Evolutionary conservation across 1,140 invertebrate genomes (phyloP), one percentile per base, ranked within the genome.

Genomic region (Asobara japonica): DNA sequence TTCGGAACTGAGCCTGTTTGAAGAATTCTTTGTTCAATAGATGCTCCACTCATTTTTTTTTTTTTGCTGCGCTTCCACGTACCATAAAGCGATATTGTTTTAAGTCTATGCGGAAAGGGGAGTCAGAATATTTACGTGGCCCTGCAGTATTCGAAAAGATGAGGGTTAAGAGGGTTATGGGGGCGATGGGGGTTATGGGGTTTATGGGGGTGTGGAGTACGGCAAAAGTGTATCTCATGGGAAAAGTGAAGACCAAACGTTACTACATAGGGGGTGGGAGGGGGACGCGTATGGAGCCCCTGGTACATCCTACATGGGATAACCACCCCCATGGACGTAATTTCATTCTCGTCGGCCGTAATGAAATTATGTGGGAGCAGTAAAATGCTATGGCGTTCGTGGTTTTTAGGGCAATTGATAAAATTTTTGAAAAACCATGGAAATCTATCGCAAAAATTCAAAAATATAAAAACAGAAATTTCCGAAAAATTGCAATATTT

Each of bases 111-210:
- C 7, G 45, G 45, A 51, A 20, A 51, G 16, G 45, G n/a, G 51
- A 29, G 18, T 69, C 45, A 38, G 76, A 76, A 78, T 78, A 78
- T 75, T 75, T 77, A 70, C 60, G 20, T 22, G 45, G 31, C 41
- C 25, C 41, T 68, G 48, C 33, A 69, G 36, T 36, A 69, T 33
- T 61, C 5, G 18, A 51, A 51, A 51, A 51, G 45, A 51, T 51
- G 45, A 51, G 45, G 45, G 45, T 51, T 51, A 51, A 51, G 45
- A 51, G 45, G 45, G 45, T 51, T 51, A 36, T 36, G 31, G 11
- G 31, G 31, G 31, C 11, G 31, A 11, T 5, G 11, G 31, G 31
- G 5, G 31, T 36, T 36, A 36, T 36, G 31, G 11, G 31, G 31
- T 36, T 6, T 36, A 51, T 20, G 18, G n/a, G n/a, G 18, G n/a